Evolutionary conservation across 2,113 vertebrate species (phyloP), one percentile per base, ranked within the genome.

Genomic region (Chaetura pelagica): DNA sequence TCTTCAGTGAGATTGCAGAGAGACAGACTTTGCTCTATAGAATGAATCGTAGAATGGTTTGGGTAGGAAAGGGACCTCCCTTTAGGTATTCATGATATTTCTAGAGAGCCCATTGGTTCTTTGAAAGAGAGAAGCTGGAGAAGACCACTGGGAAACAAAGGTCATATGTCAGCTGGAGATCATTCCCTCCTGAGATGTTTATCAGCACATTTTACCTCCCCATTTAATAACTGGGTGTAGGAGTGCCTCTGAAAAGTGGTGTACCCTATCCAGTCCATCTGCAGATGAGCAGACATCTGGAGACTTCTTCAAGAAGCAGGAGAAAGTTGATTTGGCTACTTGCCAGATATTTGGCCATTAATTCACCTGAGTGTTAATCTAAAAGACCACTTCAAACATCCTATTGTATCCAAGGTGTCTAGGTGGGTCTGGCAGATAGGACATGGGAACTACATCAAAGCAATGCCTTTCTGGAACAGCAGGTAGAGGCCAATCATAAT

Each of bases 371-470:
- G 11, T 11, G 7, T 63, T 46, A 38, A 24, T 40, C 30, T 7
- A 57, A 82, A 51, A 21, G 5, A 48, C 15, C 4, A 10, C 55
- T 73, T 46, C 17, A 66, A 51, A 4, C 24, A 59, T 2, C 7
- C 11, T 46, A 15, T 17, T 6, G 7, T 64, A 13, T 17, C 8
- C 12, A 48, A 42, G 22, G 24, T 66, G 27, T 38, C 22, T 49
- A 2, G 30, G 18, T 51, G 6, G 8, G 20, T 57, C 42, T 72
- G 54, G 23, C 10, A 62, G 27, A 17, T 22, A 38, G 35, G 46
- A 34, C 5, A 23, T 3, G 1, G 7, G 21, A 58, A 20, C 27
- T 40, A 6, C 0, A 0, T 63, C 18, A 73, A 7, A 40, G 22
- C 16, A 21, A 4, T 26, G 20, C 3, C 29, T 40, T 84, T 67